Evolutionary conservation across 2,797 vertebrate genomes (phyloP), one percentile per base, ranked within the genome.

Genomic region (Pseudomugil gertrudae): DNA sequence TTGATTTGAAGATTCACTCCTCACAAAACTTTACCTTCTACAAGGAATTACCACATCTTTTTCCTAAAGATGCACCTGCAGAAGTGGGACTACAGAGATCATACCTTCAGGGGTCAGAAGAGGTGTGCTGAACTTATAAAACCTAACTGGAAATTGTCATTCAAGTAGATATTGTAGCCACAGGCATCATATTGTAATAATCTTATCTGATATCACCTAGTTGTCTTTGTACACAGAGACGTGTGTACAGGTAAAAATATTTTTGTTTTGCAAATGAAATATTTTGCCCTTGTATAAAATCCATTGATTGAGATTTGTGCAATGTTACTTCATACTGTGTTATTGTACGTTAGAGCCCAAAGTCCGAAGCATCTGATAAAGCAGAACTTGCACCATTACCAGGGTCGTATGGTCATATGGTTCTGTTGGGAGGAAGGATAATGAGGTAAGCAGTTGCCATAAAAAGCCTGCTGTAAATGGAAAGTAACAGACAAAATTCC

Each of bases 141-240:
- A 19, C 27, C 61, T 26, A 50, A 24, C 45, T 66, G 32, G 7
- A 9, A 35, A 68, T 4, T 36, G 10, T 30, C 9, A 61, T 13
- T 69, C 48, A 40, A n/a, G 13, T 40, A 47, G 15, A 66, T 56
- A 13, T 43, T 69, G 65, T 66, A 69, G n/a, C 27, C 36, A 53
- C 19, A 15, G 57, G 10, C 21, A 29, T 40, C 48, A 7, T 23
- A 71, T 64, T 80, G 65, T 54, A 63, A 47, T 51, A 69, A 38
- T 66, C 19, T 53, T 2, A 0, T 11, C 38, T 64, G 64, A 53
- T 55, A 66, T 78, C 58, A 74, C 27, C 56, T 29, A 35, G 45
- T 48, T 51, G 24, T 45, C 38, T 61, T 57, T 43, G 58, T 32
- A 51, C 36, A 29, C 14, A 5, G 48, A 17, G 32, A 60, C 43